Evolutionary conservation across 2,113 vertebrate genomes (phyloP).

Genomic region (Seriola aureovittata): DNA sequence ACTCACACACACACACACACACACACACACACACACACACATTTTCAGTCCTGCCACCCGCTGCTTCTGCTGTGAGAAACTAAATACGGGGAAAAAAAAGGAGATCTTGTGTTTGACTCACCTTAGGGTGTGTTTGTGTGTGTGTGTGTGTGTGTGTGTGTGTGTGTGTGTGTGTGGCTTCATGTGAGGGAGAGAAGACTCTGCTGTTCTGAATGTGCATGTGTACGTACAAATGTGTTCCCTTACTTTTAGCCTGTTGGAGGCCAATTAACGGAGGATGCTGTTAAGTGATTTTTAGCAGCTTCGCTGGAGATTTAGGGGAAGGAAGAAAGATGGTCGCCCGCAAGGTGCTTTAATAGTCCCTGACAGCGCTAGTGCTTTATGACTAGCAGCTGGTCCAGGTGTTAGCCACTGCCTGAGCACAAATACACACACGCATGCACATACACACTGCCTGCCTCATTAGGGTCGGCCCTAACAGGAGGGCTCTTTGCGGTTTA

Average conservation of each 20-base stretch:
- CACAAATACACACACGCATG: slow-evolving; percentile 28
- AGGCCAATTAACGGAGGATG: slow-evolving; percentile 76
- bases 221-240: slow-evolving; percentile 32
- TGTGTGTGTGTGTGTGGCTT: slow-evolving; percentile 51
- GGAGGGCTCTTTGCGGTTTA: slow-evolving; percentile 66
- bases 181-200: slow-evolving; percentile 50
- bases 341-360: slow-evolving; percentile 75
- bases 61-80: slow-evolving; percentile 56
- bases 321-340: slow-evolving; percentile 75
- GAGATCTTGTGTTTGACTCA: slow-evolving; percentile 51
- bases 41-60: slow-evolving; percentile 7
- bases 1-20: not conserved
- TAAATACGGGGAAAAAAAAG: slow-evolving; percentile 25
- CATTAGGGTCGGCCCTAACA: slow-evolving; percentile 72
- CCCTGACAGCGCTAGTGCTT: slow-evolving; percentile 69
- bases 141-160: slow-evolving; percentile 31
- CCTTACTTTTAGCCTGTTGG: slow-evolving; percentile 44
- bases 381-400: slow-evolving; percentile 80
- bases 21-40: slow-evolving; percentile 33
- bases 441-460: slow-evolving; percentile 63
- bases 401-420: slow-evolving; percentile 70
- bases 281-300: slow-evolving; percentile 77
- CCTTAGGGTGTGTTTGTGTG: slow-evolving; percentile 55
- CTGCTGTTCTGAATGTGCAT: slow-evolving; percentile 33
- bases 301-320: slow-evolving; percentile 71